These are phyloP conservation scores for Chrysogorgia sp. DNA, from an alignment of 92 coral and sea anemone species.

Conservation along the genomic window DNA sequence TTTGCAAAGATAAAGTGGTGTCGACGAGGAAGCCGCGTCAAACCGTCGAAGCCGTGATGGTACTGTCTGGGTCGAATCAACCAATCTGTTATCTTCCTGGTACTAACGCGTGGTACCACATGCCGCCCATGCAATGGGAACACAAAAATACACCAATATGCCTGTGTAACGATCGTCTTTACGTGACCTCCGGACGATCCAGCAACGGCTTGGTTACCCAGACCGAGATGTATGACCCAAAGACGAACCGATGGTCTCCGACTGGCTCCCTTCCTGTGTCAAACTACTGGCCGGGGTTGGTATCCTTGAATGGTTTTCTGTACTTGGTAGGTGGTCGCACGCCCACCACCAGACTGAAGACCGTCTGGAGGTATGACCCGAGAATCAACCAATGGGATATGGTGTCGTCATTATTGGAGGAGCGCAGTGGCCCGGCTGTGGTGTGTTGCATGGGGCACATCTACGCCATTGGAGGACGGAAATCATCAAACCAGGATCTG, in stretches of 20 bases:
- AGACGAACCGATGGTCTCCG: slow-evolving; percentile 18
- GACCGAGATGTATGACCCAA: slow-evolving; percentile 31
- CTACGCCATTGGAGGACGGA: slow-evolving; percentile 41
- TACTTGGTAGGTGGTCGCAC: slow-evolving; percentile 46
- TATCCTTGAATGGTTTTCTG: slow-evolving; percentile 38
- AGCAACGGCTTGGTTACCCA: slow-evolving; percentile 26
- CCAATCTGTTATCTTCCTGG: slow-evolving; percentile 32
- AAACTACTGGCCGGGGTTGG: slow-evolving; percentile 40
- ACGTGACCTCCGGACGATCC: slow-evolving; percentile 38
- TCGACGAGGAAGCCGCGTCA: slow-evolving; percentile 30
- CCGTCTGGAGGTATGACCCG: slow-evolving; percentile 41
- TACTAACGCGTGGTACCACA: slow-evolving; percentile 15
- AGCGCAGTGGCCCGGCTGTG: slow-evolving; percentile 41
- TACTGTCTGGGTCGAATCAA: slow-evolving; percentile 33
- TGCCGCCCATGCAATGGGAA: slow-evolving; percentile 42
- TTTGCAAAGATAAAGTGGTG: slow-evolving; percentile 13
- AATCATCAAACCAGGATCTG: slow-evolving; percentile 33
- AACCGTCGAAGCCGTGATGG: slow-evolving; percentile 28
- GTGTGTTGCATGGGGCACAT: slow-evolving; percentile 27
- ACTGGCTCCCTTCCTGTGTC: slow-evolving; percentile 20
- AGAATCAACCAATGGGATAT: slow-evolving; percentile 42
- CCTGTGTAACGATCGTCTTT: slow-evolving; percentile 20
- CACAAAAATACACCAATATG: slow-evolving; percentile 40
- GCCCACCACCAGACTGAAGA: slow-evolving; percentile 27
- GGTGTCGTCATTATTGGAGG: slow-evolving; percentile 24